phyloP scores from a whole-genome alignment of 2,113 vertebrate species.

The Triplophysa dalaica region DNA sequence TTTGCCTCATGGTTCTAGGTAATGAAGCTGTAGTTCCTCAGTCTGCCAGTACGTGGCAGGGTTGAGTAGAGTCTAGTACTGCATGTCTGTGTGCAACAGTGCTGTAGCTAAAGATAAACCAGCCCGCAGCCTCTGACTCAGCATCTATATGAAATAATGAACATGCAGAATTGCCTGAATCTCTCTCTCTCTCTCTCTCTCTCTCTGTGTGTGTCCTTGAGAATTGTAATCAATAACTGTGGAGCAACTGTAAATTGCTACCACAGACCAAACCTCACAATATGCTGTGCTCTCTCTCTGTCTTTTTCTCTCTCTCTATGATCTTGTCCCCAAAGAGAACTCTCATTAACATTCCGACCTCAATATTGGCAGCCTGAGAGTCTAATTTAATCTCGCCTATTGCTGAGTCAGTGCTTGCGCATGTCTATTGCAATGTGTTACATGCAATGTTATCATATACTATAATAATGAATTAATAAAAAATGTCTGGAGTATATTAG shows the following conservation, averaged over 20 bases:
- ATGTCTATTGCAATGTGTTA: constrained; percentile 5
- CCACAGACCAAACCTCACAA: not conserved
- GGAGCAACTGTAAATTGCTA: not conserved
- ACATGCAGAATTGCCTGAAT: constrained; percentile 45
- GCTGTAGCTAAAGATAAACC: constrained; percentile 4
- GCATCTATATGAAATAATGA: constrained; percentile 64
- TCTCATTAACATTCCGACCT: constrained; percentile 35
- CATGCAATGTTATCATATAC: not conserved
- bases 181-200: constrained; percentile 7
- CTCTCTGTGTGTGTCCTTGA: constrained; percentile 2
- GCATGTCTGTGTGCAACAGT: not conserved
- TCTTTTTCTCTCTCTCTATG: constrained; percentile 6
- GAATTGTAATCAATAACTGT: constrained; percentile 7
- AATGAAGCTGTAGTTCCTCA: constrained; percentile 19
- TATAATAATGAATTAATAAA: not conserved
- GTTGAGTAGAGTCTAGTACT: constrained; percentile 59
- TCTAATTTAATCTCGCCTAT: constrained; percentile 26
- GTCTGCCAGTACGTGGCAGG: constrained; percentile 67
- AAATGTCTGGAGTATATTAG: too few relatives aligned
- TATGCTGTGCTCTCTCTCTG: constrained; percentile 11
- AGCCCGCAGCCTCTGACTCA: constrained; percentile 66
- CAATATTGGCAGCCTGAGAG: constrained; percentile 34
- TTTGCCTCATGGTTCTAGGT: not conserved
- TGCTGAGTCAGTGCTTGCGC: constrained; percentile 24
- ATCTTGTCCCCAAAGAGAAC: constrained; percentile 19